Evolutionary conservation across 2,888 invertebrate genomes (phyloP), one percentile per base, ranked within the genome.

Genomic region (Sminthurinus aureus): DNA sequence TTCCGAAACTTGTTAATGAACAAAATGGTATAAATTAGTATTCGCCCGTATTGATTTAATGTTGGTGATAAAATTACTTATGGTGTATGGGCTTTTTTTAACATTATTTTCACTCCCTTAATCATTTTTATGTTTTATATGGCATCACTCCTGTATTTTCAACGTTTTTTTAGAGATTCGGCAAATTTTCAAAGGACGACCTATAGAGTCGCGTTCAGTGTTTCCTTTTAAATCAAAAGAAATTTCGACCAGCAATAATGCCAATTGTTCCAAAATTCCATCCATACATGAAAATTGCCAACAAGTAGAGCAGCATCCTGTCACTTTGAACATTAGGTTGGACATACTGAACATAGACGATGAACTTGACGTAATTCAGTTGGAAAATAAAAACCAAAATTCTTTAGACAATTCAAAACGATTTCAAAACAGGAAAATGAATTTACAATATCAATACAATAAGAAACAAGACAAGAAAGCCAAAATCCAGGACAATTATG

Each of bases 131-230:
- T 66, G 66, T n/a, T 66, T 66, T 66, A n/a, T 18, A n/a, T 6
- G 6, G 6, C 20, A n/a, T 66, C 66, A 4, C 20, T 4, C 20
- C 66, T 66, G 6, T 66, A 13, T 67, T 67, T 67, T n/a, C 0
- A 13, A n/a, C 67, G 11, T 22, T 8, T 67, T 67, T 11, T n/a
- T 67, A 67, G 67, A 67, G n/a, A 8, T 67, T 1, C 11, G n/a
- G 22, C 67, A 67, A 67, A n/a, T 67, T 67, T 67, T 67, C 67
- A 67, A 67, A n/a, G 67, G 20, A 20, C 67, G 67, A 20, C 67
- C 67, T 22, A 67, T 67, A 22, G 67, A 67, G 22, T 67, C 67
- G 1, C n/a, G n/a, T 22, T 67, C 67, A 20, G 67, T 67, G n/a
- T 67, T n/a, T 67, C 67, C 67, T 20, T 67, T 20, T 22, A n/a